Percentiles rank a stretch among this genome's conserved stretches.
Conservation (phyloP, 2,797 vertebrate species). For the Babyrousa celebensis region DNA sequence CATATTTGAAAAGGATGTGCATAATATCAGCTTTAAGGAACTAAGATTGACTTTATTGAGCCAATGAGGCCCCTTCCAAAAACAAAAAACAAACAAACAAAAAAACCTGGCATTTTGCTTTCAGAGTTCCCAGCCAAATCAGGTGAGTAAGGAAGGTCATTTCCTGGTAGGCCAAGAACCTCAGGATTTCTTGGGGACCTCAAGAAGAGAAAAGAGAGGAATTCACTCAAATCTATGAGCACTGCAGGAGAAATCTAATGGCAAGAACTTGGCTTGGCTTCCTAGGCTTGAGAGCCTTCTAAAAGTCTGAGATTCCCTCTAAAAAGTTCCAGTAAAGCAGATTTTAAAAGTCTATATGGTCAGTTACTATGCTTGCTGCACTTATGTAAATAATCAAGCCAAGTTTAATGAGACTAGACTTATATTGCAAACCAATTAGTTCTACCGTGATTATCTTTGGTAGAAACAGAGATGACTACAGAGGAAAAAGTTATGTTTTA, state of each 20-base stretch:
- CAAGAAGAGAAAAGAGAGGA: neutral
- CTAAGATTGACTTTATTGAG: neutral
- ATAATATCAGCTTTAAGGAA: neutral
- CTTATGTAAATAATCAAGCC: neutral
- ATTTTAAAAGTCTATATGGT: neutral
- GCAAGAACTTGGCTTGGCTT: neutral
- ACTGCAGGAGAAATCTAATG: neutral
- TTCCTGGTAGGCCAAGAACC: neutral
- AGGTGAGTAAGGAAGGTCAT: neutral
- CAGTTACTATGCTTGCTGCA: neutral
- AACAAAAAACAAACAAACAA: neutral
- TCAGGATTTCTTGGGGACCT: neutral
- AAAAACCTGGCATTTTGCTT: neutral
- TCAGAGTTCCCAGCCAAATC: neutral
- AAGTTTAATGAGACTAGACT: conserved; percentile 15
- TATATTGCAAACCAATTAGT: neutral
- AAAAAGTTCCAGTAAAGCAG: neutral
- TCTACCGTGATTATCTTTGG: neutral
- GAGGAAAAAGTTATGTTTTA: neutral
- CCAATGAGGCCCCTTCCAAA: neutral
- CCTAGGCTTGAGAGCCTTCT: neutral
- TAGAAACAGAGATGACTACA: neutral
- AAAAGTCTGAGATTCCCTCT: neutral
- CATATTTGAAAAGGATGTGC: neutral
- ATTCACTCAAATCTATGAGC: neutral